A percentile compares a stretch with the other conserved stretches of the same genome.
phyloP scores from a whole-genome alignment of 1,140 invertebrate species.

The Drosophila dunni region DNA sequence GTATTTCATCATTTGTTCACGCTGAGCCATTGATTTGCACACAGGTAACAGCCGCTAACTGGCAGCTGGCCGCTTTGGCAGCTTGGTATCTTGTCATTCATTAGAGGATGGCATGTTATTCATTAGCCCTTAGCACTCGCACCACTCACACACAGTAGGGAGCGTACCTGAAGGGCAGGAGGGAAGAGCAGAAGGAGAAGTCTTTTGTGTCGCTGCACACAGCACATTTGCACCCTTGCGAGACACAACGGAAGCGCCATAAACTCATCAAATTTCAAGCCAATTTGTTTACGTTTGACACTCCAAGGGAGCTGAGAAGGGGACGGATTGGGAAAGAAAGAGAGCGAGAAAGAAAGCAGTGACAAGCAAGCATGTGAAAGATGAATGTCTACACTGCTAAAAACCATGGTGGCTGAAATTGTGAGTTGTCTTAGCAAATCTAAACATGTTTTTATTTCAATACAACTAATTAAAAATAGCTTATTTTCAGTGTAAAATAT shows the following conservation, averaged over 20 bases:
- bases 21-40: slow-evolving; percentile 69
- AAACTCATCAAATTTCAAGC: slow-evolving; percentile 68
- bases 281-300: slow-evolving; percentile 57
- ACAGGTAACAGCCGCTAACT: slow-evolving; percentile 33
- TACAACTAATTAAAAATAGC: too few relatives aligned
- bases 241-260: slow-evolving; percentile 53
- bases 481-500: too few relatives aligned
- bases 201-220: slow-evolving; percentile 43
- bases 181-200: not conserved
- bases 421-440: too few relatives aligned
- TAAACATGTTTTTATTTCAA: too few relatives aligned
- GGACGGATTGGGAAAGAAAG: not conserved
- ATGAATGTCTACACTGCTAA: not conserved
- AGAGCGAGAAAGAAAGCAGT: not conserved
- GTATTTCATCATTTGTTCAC: slow-evolving; percentile 72
- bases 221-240: slow-evolving; percentile 41
- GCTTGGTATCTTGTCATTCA: slow-evolving; percentile 58
- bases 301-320: not conserved
- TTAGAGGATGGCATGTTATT: slow-evolving; percentile 73
- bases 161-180: too few relatives aligned
- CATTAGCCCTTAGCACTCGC: slow-evolving; percentile 39
- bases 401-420: too few relatives aligned
- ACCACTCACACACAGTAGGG: not conserved
- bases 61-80: slow-evolving; percentile 23
- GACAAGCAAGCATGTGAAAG: not conserved